phyloP scores from a whole-genome alignment of 1,140 invertebrate species.

The Colletes latitarsis region DNA sequence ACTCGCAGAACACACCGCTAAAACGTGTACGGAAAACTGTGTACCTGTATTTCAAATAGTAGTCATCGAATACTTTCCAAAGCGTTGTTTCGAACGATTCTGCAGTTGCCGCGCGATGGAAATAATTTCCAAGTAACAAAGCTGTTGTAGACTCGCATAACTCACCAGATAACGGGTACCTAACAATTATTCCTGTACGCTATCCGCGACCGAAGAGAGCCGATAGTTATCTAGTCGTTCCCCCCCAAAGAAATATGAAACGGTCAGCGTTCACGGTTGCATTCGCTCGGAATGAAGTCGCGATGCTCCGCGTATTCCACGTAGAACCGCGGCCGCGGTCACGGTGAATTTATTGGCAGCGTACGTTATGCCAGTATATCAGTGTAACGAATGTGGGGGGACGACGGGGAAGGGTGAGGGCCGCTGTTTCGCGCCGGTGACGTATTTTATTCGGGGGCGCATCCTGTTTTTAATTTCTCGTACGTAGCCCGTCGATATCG shows the following conservation, averaged over 20 bases:
- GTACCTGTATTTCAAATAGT: too few relatives aligned
- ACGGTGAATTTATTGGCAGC: conserved; percentile 40
- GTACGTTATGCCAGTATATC: conserved; percentile 30
- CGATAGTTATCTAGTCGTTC: conserved; percentile 14
- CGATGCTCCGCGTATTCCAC: conserved; percentile 31
- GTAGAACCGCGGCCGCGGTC: conserved; percentile 17
- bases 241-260: conserved; percentile 2
- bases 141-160: too few relatives aligned
- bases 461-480: conserved; percentile 59
- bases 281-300: conserved; percentile 23
- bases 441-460: conserved; percentile 40
- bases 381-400: conserved; percentile 30
- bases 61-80: too few relatives aligned
- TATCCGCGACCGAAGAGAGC: not conserved
- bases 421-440: not conserved
- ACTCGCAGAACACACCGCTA: too few relatives aligned
- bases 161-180: not conserved
- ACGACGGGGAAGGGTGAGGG: too few relatives aligned
- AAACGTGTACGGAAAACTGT: too few relatives aligned
- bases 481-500: conserved; percentile 37
- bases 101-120: too few relatives aligned
- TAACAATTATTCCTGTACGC: not conserved
- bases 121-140: too few relatives aligned
- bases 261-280: not conserved
- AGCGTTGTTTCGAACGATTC: too few relatives aligned